phyloP scores from a whole-genome alignment of 2,113 vertebrate species.

The Phoenicopterus ruber region DNA sequence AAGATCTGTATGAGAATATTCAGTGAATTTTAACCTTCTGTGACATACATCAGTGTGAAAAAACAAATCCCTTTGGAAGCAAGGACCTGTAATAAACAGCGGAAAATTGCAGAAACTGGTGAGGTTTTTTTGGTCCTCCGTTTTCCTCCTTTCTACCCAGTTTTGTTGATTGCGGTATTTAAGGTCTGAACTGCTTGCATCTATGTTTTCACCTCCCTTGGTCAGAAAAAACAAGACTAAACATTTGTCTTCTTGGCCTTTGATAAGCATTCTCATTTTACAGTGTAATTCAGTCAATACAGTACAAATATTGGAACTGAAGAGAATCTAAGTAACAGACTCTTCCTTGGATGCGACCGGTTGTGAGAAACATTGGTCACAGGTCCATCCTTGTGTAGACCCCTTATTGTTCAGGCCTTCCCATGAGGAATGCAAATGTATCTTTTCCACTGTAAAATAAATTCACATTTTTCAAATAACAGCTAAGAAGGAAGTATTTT shows the following conservation, averaged over 20 bases:
- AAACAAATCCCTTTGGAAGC: background rate
- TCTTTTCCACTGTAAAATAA: background rate
- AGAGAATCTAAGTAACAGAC: no score
- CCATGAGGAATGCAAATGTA: background rate
- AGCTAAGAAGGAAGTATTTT: background rate
- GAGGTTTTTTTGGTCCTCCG: fast-evolving
- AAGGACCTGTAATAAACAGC: background rate
- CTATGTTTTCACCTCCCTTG: background rate
- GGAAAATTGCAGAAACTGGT: background rate
- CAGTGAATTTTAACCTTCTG: background rate
- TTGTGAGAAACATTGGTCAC: background rate
- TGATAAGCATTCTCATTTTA: background rate
- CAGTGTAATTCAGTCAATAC: no score
- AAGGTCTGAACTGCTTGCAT: no score
- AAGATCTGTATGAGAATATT: fast-evolving
- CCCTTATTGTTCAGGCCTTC: background rate
- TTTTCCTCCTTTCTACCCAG: background rate
- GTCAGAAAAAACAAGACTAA: background rate
- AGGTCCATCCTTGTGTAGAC: background rate
- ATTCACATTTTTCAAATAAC: background rate
- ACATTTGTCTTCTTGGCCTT: background rate
- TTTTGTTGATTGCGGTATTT: background rate
- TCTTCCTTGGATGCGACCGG: background rate
- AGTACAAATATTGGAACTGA: no score
- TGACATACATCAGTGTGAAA: background rate